Evolutionary conservation across 2,113 vertebrate genomes (phyloP).

Genomic region (Poeciliopsis turrubarensis): DNA sequence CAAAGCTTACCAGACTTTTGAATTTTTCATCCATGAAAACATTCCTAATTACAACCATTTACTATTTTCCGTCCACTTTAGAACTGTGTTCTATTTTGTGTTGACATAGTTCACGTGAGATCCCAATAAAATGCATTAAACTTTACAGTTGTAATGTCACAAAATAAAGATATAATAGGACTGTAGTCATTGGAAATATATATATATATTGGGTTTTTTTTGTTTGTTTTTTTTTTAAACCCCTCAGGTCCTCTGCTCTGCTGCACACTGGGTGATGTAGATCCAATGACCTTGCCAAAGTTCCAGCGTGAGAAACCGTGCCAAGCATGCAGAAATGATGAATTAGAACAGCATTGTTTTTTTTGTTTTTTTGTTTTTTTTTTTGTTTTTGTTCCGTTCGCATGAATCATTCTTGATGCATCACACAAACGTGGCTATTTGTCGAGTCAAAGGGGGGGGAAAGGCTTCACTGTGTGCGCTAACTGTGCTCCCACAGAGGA

Average conservation of each 20-base stretch:
- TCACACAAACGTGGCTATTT: slow-evolving; percentile 12
- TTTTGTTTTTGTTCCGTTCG: slow-evolving; percentile 2
- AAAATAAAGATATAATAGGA: slow-evolving; percentile 30
- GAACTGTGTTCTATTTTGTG: too few relatives aligned
- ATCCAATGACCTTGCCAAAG: slow-evolving; percentile 52
- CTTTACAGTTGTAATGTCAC: too few relatives aligned
- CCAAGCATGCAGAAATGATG: slow-evolving; percentile 66
- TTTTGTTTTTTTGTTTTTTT: background rate
- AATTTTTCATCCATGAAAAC: too few relatives aligned
- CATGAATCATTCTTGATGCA: slow-evolving; percentile 59
- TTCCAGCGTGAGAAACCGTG: slow-evolving; percentile 37
- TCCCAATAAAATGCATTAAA: too few relatives aligned
- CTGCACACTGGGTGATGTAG: slow-evolving; percentile 47
- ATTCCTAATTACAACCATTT: too few relatives aligned
- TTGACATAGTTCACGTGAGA: too few relatives aligned
- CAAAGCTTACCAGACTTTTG: too few relatives aligned
- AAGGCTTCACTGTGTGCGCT: slow-evolving; percentile 19
- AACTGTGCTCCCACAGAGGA: slow-evolving; percentile 23
- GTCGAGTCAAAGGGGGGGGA: background rate
- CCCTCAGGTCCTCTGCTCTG: slow-evolving; percentile 30
- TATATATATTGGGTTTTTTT: too few relatives aligned
- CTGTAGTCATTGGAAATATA: slow-evolving; percentile 39
- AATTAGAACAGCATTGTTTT: slow-evolving; percentile 66
- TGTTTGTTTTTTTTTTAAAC: slow-evolving; percentile 48
- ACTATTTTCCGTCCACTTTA: too few relatives aligned